Evolutionary conservation across 2,888 invertebrate genomes (phyloP).

Genomic region (Poecilobothrus nobilitatus): DNA sequence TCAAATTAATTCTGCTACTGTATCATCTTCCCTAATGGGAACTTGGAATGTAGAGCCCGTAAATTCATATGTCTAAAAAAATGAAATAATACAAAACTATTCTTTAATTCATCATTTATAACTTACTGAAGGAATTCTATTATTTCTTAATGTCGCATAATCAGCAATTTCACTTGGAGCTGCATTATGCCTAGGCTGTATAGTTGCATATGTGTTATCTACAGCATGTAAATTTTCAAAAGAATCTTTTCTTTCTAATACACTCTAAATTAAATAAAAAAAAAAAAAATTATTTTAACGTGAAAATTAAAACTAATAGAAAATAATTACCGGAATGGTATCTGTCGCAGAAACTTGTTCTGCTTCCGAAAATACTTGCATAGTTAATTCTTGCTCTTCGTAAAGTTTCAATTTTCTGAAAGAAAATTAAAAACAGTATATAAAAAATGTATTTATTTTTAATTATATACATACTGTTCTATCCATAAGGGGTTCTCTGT

Average conservation of each 20-base stretch:
- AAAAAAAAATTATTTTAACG: slow-evolving; percentile 9
- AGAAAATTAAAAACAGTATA: slow-evolving; percentile 21
- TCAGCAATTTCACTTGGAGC: slow-evolving; percentile 41
- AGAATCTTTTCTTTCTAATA: slow-evolving; percentile 38
- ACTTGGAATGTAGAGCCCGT: slow-evolving; percentile 67
- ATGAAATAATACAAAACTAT: not conserved
- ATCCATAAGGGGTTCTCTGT: slow-evolving; percentile 91
- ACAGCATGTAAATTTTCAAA: slow-evolving; percentile 40
- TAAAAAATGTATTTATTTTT: slow-evolving; percentile 13
- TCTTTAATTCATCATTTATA: slow-evolving; percentile 7
- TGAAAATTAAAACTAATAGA: slow-evolving; percentile 2
- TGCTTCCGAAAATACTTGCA: slow-evolving; percentile 82
- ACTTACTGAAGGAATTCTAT: slow-evolving; percentile 41
- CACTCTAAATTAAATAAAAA: slow-evolving; percentile 25
- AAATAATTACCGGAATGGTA: slow-evolving; percentile 32
- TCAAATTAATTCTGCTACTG: slow-evolving; percentile 43
- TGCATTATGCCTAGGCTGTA: slow-evolving; percentile 41
- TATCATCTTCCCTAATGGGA: slow-evolving; percentile 46
- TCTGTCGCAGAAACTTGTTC: slow-evolving; percentile 47
- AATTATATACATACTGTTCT: slow-evolving; percentile 59
- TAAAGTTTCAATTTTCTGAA: slow-evolving; percentile 73
- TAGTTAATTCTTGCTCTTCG: slow-evolving; percentile 85
- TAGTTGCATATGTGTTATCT: slow-evolving; percentile 44
- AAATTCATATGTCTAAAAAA: slow-evolving; percentile 41
- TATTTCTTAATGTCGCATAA: slow-evolving; percentile 43